Conservation (phyloP, 2,113 vertebrate species). For the Isichthys henryi region DNA sequence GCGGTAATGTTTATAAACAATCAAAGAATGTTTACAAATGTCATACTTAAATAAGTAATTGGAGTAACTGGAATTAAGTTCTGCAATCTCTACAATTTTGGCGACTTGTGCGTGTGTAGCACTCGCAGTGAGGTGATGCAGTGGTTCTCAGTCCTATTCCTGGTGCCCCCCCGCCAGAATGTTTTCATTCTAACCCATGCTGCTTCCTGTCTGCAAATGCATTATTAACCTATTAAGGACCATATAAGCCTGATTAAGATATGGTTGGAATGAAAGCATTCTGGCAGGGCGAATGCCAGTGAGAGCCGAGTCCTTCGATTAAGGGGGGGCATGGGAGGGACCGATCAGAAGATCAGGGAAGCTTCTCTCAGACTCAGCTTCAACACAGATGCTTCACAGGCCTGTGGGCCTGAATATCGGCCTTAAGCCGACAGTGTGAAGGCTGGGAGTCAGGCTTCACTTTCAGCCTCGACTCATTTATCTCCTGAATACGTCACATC, state of each 20-base stretch:
- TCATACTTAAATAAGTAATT: background rate
- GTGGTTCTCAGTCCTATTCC: no score
- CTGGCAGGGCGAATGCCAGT: no score
- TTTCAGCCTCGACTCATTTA: background rate
- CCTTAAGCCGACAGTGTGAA: background rate
- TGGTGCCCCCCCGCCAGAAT: no score
- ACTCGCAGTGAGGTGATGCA: no score
- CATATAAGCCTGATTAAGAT: no score
- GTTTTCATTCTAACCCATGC: no score
- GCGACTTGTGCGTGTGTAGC: no score
- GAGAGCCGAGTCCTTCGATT: constrained; percentile 58
- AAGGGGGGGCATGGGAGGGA: constrained; percentile 32
- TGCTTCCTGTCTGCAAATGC: no score
- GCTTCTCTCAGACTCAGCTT: constrained; percentile 75
- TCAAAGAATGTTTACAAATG: background rate
- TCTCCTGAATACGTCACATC: background rate
- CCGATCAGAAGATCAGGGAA: constrained; percentile 60
- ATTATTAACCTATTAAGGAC: no score
- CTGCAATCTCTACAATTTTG: no score
- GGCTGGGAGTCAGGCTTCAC: background rate
- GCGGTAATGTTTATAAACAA: background rate
- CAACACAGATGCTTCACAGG: constrained; percentile 43
- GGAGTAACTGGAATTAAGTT: background rate
- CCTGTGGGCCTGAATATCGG: background rate
- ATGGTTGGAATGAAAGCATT: no score